phyloP scores from a whole-genome alignment of 2,113 vertebrate genomes.

The Albula glossodonta region DNA sequence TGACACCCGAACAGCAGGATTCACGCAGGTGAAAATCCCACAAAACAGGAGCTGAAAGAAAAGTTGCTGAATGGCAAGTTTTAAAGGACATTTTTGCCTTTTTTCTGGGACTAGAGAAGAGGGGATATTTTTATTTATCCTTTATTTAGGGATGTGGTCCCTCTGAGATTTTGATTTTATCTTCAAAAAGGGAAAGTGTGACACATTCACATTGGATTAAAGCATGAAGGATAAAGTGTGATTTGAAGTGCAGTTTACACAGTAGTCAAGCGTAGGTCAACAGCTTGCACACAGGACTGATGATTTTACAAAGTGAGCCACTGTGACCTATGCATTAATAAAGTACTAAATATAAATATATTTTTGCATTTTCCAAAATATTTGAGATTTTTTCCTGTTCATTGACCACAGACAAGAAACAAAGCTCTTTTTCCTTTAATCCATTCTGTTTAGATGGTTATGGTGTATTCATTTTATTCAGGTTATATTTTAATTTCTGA shows the following conservation, averaged over 20 bases:
- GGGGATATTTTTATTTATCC: constrained; percentile 23
- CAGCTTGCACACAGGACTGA: neutral
- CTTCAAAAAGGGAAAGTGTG: neutral
- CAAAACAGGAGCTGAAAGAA: neutral
- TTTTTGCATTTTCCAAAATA: neutral
- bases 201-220: neutral
- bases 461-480: too few relatives aligned
- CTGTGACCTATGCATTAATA: neutral
- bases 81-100: constrained; percentile 10
- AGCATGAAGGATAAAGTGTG: neutral
- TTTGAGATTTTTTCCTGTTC: neutral
- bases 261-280: neutral
- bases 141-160: constrained; percentile 15
- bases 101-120: neutral
- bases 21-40: neutral
- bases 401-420: neutral
- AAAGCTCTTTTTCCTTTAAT: neutral
- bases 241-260: neutral
- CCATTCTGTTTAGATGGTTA: too few relatives aligned
- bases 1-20: neutral
- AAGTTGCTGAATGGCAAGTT: neutral
- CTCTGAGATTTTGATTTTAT: neutral
- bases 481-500: too few relatives aligned
- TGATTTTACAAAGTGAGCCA: neutral
- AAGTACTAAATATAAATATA: neutral